Conservation (phyloP, 2,113 vertebrate genomes). For the Regulus satrapa region DNA sequence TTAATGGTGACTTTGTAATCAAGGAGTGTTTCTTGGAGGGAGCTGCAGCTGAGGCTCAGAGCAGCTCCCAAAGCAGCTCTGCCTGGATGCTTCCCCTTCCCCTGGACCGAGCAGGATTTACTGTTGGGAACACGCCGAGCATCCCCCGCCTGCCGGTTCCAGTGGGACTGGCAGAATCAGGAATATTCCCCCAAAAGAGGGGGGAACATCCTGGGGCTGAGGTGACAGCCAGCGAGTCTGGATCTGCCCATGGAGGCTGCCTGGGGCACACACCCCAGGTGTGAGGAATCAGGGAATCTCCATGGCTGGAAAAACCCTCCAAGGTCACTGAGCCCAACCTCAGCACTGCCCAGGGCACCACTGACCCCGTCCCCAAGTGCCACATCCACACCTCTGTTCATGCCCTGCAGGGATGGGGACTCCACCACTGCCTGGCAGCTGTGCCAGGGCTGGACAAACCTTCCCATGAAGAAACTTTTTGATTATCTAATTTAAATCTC, state of each 20-base stretch:
- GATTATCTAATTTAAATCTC: background rate
- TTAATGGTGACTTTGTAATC: conserved; percentile 45
- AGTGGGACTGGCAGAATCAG: background rate
- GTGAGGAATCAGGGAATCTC: rapidly evolving
- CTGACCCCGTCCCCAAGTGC: background rate
- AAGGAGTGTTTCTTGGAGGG: background rate
- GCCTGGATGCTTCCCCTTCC: background rate
- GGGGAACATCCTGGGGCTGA: too few species aligned
- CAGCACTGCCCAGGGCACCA: background rate
- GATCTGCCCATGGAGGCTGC: background rate
- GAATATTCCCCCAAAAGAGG: background rate
- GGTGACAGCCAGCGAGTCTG: rapidly evolving
- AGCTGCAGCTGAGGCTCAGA: background rate
- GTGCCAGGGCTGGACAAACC: background rate
- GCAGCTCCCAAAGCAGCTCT: background rate
- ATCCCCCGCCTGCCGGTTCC: background rate
- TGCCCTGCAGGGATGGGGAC: background rate
- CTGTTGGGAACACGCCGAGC: background rate
- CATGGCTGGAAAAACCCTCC: rapidly evolving
- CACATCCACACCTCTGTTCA: background rate
- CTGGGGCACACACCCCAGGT: background rate
- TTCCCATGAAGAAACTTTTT: background rate
- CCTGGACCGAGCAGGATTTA: background rate
- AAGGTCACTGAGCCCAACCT: background rate
- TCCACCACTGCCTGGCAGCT: background rate